Evolutionary conservation across 1,140 invertebrate genomes (phyloP).

Genomic region (Dinoponera quadriceps): DNA sequence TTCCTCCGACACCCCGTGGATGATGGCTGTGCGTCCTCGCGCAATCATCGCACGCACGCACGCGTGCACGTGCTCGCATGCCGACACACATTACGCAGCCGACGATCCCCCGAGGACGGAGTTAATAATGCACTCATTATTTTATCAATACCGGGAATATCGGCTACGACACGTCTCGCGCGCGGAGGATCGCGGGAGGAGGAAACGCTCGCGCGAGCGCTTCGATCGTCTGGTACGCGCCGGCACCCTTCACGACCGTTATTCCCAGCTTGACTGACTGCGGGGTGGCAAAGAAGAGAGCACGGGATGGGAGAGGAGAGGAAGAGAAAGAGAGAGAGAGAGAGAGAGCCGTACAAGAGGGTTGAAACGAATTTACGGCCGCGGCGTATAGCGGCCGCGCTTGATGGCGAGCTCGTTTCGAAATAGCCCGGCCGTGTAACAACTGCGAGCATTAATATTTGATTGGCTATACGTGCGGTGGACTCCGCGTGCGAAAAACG

Average conservation of each 20-base stretch:
- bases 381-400: slow-evolving; percentile 71
- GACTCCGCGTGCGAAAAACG: slow-evolving; percentile 27
- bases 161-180: slow-evolving; percentile 66
- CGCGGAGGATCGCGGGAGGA: slow-evolving; percentile 4
- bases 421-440: slow-evolving; percentile 72
- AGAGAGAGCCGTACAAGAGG: slow-evolving; percentile 28
- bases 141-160: slow-evolving; percentile 81
- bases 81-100: slow-evolving; percentile 73
- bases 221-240: slow-evolving; percentile 52
- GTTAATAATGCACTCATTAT: slow-evolving; percentile 82
- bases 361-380: slow-evolving; percentile 76
- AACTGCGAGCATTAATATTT: slow-evolving; percentile 74
- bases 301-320: not conserved
- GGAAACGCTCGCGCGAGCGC: slow-evolving; percentile 56
- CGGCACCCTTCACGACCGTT: slow-evolving; percentile 51
- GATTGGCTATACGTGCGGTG: slow-evolving; percentile 59
- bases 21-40: not conserved
- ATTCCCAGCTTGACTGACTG: slow-evolving; percentile 65
- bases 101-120: slow-evolving; percentile 50
- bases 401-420: slow-evolving; percentile 69
- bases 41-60: slow-evolving; percentile 37
- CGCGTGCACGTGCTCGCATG: slow-evolving; percentile 71
- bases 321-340: slow-evolving; percentile 6
- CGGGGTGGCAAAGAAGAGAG: slow-evolving; percentile 4
- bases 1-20: slow-evolving; percentile 36